Conservation (phyloP, 2,113 vertebrate genomes). For the Hiodon alosoides region DNA sequence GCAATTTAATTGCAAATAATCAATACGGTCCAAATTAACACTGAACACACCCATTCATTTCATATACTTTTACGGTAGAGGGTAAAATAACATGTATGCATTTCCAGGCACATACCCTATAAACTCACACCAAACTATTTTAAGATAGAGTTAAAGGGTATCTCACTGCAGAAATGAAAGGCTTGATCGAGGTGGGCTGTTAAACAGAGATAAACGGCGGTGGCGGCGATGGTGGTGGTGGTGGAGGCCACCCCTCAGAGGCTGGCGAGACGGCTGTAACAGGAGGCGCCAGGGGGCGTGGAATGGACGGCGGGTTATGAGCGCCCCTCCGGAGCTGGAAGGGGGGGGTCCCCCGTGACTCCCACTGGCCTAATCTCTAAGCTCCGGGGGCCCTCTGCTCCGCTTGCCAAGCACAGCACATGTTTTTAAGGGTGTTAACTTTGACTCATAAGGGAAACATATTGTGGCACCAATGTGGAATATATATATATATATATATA, state of each 20-base stretch:
- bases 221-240: conserved; percentile 27
- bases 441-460: conserved; percentile 35
- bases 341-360: conserved; percentile 32
- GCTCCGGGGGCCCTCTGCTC: conserved; percentile 42
- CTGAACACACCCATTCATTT: neutral
- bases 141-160: neutral
- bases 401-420: conserved; percentile 34
- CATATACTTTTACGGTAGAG: neutral
- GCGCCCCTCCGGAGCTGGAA: neutral
- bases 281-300: neutral
- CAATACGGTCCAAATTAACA: neutral
- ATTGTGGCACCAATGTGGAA: conserved; percentile 28
- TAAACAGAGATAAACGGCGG: neutral
- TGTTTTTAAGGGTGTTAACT: conserved; percentile 40
- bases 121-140: too few relatives aligned
- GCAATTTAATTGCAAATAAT: too few relatives aligned
- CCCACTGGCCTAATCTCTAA: conserved; percentile 53
- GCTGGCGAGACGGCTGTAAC: conserved; percentile 48
- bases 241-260: conserved; percentile 40
- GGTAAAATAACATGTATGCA: too few relatives aligned
- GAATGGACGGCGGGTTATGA: too few relatives aligned
- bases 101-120: too few relatives aligned
- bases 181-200: neutral
- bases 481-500: neutral
- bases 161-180: neutral